Conservation (phyloP, 2,797 vertebrate species). For the Delichon dasypus region DNA sequence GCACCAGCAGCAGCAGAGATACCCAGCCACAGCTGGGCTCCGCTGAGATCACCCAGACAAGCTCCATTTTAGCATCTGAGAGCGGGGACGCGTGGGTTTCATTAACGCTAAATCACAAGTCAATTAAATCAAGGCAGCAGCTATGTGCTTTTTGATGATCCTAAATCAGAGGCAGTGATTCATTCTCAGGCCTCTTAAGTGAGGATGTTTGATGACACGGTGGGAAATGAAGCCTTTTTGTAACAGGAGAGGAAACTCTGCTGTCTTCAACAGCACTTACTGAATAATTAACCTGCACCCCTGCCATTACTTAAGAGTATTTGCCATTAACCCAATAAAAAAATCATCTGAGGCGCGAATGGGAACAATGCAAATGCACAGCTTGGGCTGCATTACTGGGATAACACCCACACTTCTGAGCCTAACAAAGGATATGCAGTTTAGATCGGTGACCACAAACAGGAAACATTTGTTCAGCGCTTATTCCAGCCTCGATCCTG, state of each 20-base stretch:
- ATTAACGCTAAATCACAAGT: neutral
- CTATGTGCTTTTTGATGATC: neutral
- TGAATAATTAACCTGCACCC: slow-evolving; percentile 37
- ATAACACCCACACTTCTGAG: neutral
- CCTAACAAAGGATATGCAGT: neutral
- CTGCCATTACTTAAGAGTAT: neutral
- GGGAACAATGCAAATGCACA: neutral
- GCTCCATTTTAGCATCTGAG: neutral
- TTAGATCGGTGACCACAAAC: neutral
- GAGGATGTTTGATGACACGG: neutral
- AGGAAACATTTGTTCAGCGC: neutral
- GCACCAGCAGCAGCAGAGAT: fast-evolving
- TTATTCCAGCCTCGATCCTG: neutral
- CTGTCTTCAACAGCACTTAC: neutral
- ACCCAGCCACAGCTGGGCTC: fast-evolving
- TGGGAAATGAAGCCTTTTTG: neutral
- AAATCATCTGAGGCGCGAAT: neutral
- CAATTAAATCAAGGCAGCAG: slow-evolving; percentile 12
- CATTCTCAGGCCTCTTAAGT: neutral
- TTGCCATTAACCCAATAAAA: neutral
- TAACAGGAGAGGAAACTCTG: neutral
- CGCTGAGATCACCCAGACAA: neutral
- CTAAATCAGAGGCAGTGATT: slow-evolving; percentile 3
- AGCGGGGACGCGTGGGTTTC: neutral
- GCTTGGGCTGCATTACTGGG: neutral